These are phyloP conservation scores for Osedax frankpressi DNA, from an alignment of 2,888 invertebrate genomes.

Conservation along the genomic window DNA sequence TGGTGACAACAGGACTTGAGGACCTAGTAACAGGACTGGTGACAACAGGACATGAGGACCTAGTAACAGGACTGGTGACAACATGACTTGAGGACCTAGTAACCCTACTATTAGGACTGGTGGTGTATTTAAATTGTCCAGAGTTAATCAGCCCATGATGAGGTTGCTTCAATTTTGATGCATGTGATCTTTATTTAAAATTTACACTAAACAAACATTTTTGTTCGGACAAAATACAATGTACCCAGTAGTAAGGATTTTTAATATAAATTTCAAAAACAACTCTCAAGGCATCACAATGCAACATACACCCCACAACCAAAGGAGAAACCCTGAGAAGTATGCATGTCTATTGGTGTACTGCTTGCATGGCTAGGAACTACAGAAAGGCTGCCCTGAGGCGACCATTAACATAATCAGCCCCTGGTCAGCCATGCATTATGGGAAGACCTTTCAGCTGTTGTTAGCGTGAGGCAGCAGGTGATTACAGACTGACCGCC, in stretches of 20 bases:
- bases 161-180: background rate
- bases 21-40: too few species aligned
- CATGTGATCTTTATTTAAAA: background rate
- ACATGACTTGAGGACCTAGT: background rate
- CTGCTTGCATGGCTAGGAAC: background rate
- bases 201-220: background rate
- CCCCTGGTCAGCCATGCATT: conserved; percentile 11
- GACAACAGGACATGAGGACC: too few species aligned
- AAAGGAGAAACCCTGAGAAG: background rate
- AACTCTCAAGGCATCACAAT: background rate
- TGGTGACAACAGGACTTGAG: too few species aligned
- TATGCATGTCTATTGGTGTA: background rate
- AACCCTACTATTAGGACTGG: background rate
- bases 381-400: background rate
- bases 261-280: background rate
- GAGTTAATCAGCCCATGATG: conserved; percentile 1
- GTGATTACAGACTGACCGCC: conserved; percentile 1
- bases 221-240: background rate
- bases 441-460: conserved; percentile 7
- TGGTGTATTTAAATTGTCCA: background rate
- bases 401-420: conserved; percentile 6
- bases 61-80: too few species aligned
- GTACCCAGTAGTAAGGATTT: background rate
- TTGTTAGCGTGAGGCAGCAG: conserved; percentile 2
- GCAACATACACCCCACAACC: too few species aligned